A percentile compares a stretch with the other conserved stretches of the same genome.
Evolutionary conservation across 2,888 invertebrate species (phyloP).

Genomic region (Leucania comma): DNA sequence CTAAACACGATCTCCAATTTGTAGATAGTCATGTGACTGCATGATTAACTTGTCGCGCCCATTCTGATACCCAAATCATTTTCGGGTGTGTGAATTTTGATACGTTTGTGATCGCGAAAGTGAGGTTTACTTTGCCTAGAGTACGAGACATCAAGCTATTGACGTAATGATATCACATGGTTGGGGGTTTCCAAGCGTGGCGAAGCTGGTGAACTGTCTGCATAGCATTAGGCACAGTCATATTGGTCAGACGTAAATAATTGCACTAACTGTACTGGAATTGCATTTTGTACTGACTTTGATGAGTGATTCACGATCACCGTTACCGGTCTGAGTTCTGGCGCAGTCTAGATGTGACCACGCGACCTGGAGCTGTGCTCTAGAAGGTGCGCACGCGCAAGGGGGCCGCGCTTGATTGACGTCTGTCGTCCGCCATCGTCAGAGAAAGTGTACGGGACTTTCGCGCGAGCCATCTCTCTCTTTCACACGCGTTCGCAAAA

Average conservation of each 20-base stretch:
- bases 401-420: slow-evolving; percentile 66
- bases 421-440: slow-evolving; percentile 49
- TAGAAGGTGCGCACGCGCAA: slow-evolving; percentile 52
- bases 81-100: slow-evolving; percentile 2
- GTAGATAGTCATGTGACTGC: slow-evolving; percentile 20
- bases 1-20: slow-evolving; percentile 40
- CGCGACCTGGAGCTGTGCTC: slow-evolving; percentile 27
- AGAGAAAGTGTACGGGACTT: slow-evolving; percentile 79
- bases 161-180: background rate
- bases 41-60: slow-evolving; percentile 28
- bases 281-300: slow-evolving; percentile 36
- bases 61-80: slow-evolving; percentile 23
- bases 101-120: slow-evolving; percentile 8
- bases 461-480: slow-evolving; percentile 58
- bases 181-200: background rate
- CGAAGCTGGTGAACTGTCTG: background rate
- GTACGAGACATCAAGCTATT: background rate
- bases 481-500: slow-evolving; percentile 59
- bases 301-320: slow-evolving; percentile 41
- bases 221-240: background rate
- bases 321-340: slow-evolving; percentile 48
- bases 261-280: slow-evolving; percentile 50
- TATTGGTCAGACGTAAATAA: slow-evolving; percentile 21
- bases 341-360: slow-evolving; percentile 46
- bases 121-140: slow-evolving; percentile 2